A percentile compares a stretch with the other conserved stretches of the same genome.
Conservation (phyloP, 1,140 invertebrate genomes). For the Epicauta chinensis region DNA sequence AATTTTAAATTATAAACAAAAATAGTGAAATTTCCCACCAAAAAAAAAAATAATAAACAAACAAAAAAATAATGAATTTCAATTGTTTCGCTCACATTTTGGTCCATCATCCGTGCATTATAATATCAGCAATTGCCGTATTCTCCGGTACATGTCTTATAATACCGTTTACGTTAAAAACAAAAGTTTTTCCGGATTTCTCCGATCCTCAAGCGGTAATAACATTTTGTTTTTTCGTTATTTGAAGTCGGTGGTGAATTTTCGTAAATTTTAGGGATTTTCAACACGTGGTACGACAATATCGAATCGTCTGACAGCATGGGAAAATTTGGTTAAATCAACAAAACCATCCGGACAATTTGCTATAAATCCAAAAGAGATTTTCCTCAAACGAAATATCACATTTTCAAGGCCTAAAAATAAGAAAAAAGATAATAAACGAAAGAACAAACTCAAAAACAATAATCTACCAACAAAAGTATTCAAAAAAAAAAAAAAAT, state of each 20-base stretch:
- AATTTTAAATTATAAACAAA: conserved; percentile 13
- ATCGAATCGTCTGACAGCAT: conserved; percentile 69
- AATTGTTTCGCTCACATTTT: conserved; percentile 33
- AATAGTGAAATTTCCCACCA: too few relatives aligned
- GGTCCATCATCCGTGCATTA: conserved; percentile 35
- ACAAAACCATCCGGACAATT: conserved; percentile 60
- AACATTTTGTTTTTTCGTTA: conserved; percentile 10
- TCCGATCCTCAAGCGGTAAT: conserved; percentile 40
- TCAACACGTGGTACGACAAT: conserved; percentile 81
- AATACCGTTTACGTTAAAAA: conserved; percentile 34
- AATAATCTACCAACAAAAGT: conserved; percentile 4
- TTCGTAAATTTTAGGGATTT: conserved; percentile 57
- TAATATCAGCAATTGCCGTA: conserved; percentile 31
- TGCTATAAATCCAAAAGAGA: conserved; percentile 66
- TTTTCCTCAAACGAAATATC: conserved; percentile 35
- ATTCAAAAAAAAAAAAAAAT: background rate
- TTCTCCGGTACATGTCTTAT: conserved; percentile 36
- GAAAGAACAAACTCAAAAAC: conserved; percentile 42
- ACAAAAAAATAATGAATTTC: conserved; percentile 27
- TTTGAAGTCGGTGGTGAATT: background rate
- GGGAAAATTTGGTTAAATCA: conserved; percentile 75
- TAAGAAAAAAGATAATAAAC: conserved; percentile 43
- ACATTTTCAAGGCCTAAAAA: conserved; percentile 43
- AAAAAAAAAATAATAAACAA: too few relatives aligned
- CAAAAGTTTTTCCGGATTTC: conserved; percentile 32